Base-by-base conservation (phyloP, 2,888 invertebrate genomes). In the Prionchulus punctatus region DNA sequence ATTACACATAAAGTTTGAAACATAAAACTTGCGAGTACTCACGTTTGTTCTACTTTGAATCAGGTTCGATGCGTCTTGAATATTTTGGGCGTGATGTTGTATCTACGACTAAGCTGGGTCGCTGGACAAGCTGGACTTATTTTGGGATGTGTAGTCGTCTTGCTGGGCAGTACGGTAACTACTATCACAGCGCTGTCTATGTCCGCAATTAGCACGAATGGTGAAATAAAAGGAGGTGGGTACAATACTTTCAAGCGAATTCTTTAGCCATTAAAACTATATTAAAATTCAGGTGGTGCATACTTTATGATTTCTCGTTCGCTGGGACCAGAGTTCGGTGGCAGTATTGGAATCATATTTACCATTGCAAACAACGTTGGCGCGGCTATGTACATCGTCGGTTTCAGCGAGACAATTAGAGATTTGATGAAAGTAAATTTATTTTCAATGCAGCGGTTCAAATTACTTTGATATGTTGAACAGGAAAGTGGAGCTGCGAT, bases 41-140 rank as follows among this genome's bases (percentile, higher is more conserved):
- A n/a, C n/a, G n/a, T n/a, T n/a, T n/a, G n/a, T n/a, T n/a, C n/a
- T n/a, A n/a, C n/a, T n/a, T n/a, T n/a, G n/a, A n/a, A n/a, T n/a
- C 77, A 92, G 72, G 81, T 92, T 78, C 76, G 91, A 77, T 92
- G 92, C 71, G 80, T 94, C 45, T 82, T 94, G 68, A 94, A 94
- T 75, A 94, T 94, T 69, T 94, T 90, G 86, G 94, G 94, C 56
- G 94, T 96, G 64, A 94, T 96, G 91, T 80, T 96, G 61, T 96
- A 94, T 75, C 79, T 96, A 64, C 83, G 94, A 55, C 79, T 96
- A 68, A 86, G 92, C 42, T 96, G 96, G 96, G 87, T 94, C 60
- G 88, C 57, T 1, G 60, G 67, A 1, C 67, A 70, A 52, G 67
- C 69, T 2, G 70, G 70, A 42, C 58, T 69, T 27, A 58, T 64